A percentile compares a stretch with the other conserved stretches of the same genome.
Evolutionary conservation across 2,888 invertebrate species (phyloP).

Genomic region (Bugula neritina): DNA sequence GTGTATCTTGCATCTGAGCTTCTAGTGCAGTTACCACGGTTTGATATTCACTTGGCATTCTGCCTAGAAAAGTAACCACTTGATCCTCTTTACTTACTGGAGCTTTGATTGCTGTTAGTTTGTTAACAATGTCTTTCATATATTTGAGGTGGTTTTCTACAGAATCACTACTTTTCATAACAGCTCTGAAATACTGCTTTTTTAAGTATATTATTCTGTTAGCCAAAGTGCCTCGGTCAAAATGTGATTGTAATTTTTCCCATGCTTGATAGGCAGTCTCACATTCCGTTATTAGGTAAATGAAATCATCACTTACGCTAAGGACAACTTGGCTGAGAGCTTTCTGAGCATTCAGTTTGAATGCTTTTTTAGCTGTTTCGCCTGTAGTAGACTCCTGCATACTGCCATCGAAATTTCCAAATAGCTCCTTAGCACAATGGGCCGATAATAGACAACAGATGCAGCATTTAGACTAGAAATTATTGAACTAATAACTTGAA

Average conservation of each 20-base stretch:
- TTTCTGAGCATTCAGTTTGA: too few relatives aligned
- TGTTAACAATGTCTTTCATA: slow-evolving; percentile 4
- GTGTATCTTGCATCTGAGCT: background rate
- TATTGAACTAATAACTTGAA: too few relatives aligned
- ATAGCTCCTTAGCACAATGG: too few relatives aligned
- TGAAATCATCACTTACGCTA: slow-evolving; percentile 5
- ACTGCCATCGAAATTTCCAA: too few relatives aligned
- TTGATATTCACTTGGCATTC: background rate
- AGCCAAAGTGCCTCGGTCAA: background rate
- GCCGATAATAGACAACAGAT: too few relatives aligned
- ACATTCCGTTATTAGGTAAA: slow-evolving; percentile 3
- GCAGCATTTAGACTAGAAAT: too few relatives aligned
- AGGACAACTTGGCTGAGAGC: too few relatives aligned
- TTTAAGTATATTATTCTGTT: background rate
- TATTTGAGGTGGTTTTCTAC: background rate
- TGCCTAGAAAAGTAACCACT: slow-evolving; percentile 3
- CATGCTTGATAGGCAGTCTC: background rate
- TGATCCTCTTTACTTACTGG: background rate
- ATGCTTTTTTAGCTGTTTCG: too few relatives aligned
- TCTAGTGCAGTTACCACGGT: background rate
- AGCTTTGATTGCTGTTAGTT: slow-evolving; percentile 5
- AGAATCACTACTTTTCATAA: background rate
- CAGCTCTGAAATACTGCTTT: too few relatives aligned
- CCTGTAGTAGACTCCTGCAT: too few relatives aligned
- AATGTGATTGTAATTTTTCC: background rate